phyloP scores from a whole-genome alignment of 1,140 invertebrate genomes.

The Cydia splendana region DNA sequence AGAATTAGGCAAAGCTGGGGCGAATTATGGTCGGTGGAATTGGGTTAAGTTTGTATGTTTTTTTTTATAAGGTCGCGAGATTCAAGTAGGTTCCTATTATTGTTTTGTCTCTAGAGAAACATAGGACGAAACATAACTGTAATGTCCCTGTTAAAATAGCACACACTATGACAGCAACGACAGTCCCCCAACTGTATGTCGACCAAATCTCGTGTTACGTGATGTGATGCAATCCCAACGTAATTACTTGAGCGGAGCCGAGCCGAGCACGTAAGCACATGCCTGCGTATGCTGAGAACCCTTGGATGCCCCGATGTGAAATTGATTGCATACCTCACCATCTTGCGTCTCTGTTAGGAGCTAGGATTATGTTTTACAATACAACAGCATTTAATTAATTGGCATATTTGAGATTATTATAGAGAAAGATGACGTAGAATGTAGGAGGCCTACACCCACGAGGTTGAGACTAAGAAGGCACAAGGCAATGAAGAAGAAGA shows the following conservation, averaged over 20 bases:
- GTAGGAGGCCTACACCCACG: too few relatives aligned
- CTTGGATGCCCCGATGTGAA: constrained; percentile 1
- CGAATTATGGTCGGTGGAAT: background rate
- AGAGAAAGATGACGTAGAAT: too few relatives aligned
- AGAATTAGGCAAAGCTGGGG: background rate
- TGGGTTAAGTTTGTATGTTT: background rate
- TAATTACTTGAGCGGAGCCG: constrained; percentile 7
- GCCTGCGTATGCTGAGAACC: constrained; percentile 3
- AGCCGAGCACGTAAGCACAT: constrained; percentile 15
- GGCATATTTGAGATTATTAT: background rate
- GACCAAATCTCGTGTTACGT: constrained; percentile 12
- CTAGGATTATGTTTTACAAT: background rate
- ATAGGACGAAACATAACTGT: background rate
- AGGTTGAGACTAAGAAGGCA: too few relatives aligned
- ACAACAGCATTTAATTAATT: background rate
- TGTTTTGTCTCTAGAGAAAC: background rate
- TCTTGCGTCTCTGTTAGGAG: background rate
- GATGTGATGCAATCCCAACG: constrained; percentile 11
- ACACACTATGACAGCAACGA: background rate
- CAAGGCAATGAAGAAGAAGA: too few relatives aligned
- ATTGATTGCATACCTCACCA: constrained; percentile 14
- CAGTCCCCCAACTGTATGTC: background rate
- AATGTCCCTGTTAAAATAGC: too few relatives aligned
- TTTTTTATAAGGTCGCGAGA: background rate
- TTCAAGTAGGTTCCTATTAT: background rate